Conservation (phyloP, 2,888 invertebrate species). For the Cantharis flavilabris region DNA sequence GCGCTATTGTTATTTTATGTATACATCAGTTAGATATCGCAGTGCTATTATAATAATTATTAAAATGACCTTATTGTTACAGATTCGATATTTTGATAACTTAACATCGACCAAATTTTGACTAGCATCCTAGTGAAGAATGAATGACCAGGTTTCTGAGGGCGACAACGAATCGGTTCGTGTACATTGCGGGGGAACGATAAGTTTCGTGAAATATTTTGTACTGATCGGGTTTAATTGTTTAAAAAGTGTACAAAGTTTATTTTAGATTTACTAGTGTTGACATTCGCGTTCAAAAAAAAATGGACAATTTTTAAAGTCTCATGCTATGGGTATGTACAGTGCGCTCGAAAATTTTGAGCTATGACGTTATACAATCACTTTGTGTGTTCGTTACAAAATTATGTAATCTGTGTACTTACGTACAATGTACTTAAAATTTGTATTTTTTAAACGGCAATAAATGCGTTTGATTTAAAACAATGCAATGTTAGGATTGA, state of each 20-base stretch:
- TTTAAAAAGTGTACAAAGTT: slow-evolving; percentile 35
- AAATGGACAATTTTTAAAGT: slow-evolving; percentile 18
- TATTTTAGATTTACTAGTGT: slow-evolving; percentile 32
- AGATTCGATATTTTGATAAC: neutral
- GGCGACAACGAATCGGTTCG: slow-evolving; percentile 40
- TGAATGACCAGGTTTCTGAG: slow-evolving; percentile 39
- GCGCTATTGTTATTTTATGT: slow-evolving; percentile 48
- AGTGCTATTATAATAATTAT: neutral
- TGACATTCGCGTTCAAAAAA: slow-evolving; percentile 18
- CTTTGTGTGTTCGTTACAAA: slow-evolving; percentile 30
- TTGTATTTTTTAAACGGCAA: slow-evolving; percentile 23
- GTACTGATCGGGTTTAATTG: slow-evolving; percentile 16
- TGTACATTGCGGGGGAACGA: slow-evolving; percentile 22
- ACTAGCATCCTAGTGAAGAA: slow-evolving; percentile 6
- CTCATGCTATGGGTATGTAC: slow-evolving; percentile 19
- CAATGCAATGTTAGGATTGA: neutral
- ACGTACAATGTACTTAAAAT: slow-evolving; percentile 24
- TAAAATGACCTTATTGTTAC: neutral
- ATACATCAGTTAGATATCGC: neutral
- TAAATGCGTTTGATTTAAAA: slow-evolving; percentile 2
- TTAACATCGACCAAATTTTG: slow-evolving; percentile 13
- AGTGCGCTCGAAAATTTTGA: slow-evolving; percentile 13
- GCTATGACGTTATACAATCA: slow-evolving; percentile 25
- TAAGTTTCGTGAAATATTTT: slow-evolving; percentile 20
- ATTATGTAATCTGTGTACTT: slow-evolving; percentile 25